These are phyloP conservation scores for Apocheima hispidaria DNA, from an alignment of 2,888 invertebrate species.

Conservation along the genomic window DNA sequence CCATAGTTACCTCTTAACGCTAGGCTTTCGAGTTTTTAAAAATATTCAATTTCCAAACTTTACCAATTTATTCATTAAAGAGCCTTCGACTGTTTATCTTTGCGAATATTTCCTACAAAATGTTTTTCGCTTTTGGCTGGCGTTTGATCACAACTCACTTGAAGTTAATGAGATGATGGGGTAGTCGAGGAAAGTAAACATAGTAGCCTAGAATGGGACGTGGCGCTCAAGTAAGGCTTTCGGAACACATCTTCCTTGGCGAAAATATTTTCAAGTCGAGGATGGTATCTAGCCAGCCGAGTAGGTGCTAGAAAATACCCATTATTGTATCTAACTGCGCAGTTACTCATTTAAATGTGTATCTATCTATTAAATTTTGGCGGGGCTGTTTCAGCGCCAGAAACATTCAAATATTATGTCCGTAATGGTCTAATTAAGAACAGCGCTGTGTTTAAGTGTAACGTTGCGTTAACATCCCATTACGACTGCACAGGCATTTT, in stretches of 20 bases:
- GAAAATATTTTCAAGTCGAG: too few relatives aligned
- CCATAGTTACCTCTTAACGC: too few relatives aligned
- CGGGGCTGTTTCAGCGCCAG: slow-evolving; percentile 2
- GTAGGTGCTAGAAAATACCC: background rate
- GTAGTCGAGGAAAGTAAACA: too few relatives aligned
- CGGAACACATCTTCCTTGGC: too few relatives aligned
- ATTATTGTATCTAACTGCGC: background rate
- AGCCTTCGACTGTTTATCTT: background rate
- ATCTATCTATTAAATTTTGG: background rate
- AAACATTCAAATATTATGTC: slow-evolving; percentile 21
- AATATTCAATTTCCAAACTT: too few relatives aligned
- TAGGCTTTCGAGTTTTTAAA: too few relatives aligned
- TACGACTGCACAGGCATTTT: slow-evolving; percentile 7
- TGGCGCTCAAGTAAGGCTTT: too few relatives aligned
- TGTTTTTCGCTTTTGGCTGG: background rate
- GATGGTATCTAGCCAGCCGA: too few relatives aligned
- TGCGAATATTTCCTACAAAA: background rate
- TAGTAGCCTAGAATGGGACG: too few relatives aligned
- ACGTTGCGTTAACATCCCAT: slow-evolving; percentile 19
- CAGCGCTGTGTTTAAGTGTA: slow-evolving; percentile 14
- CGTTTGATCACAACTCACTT: too few relatives aligned
- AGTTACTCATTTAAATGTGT: background rate
- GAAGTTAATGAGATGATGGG: too few relatives aligned
- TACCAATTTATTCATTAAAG: too few relatives aligned
- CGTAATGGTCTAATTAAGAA: slow-evolving; percentile 25